Evolutionary conservation across 2,888 invertebrate species (phyloP), one percentile per base, ranked within the genome.

Genomic region (Drymonia ruficornis): DNA sequence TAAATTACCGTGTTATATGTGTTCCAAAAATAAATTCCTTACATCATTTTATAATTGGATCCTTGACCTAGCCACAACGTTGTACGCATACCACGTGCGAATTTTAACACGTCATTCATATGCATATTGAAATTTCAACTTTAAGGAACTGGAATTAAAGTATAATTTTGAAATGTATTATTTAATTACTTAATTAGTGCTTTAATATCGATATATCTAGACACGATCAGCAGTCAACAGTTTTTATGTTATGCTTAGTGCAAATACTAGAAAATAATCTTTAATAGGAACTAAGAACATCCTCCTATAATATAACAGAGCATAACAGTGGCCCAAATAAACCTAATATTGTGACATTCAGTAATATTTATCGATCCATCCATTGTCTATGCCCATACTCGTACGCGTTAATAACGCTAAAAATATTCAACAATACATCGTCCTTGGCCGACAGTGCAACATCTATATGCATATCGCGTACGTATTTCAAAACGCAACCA

Each of bases 361-460:
- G 11, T 31, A 31, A 3, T 31, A n/a, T 18, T 42, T 9, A 2
- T 42, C 18, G 8, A 18, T 23, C 11, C 5, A 18, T 9, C 11
- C 1, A 42, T 42, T 42, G 15, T 45, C 13, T 23, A 45, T 28
- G 13, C 31, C 23, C 2, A 16, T 18, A 43, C 19, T 12, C 13
- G 15, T 23, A 6, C 4, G 28, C n/a, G 0, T 28, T 28, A 31
- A 46, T 9, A 31, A 29, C 15, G 31, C 31, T 46, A 46, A 46
- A 15, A n/a, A 23, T 23, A 23, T 23, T 23, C 13, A 44, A 36
- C 36, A 11, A 36, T 36, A 36, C 4, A 29, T 15, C 9, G 46
- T 28, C 47, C 47, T 47, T 47, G 47, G 31, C 47, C 31, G 34
- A 34, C 29, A 18, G 18, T 19, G 43, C 47, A 28, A 29, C 18